Base-by-base conservation (phyloP, 2,113 vertebrate species). In the Propithecus coquereli region DNA sequence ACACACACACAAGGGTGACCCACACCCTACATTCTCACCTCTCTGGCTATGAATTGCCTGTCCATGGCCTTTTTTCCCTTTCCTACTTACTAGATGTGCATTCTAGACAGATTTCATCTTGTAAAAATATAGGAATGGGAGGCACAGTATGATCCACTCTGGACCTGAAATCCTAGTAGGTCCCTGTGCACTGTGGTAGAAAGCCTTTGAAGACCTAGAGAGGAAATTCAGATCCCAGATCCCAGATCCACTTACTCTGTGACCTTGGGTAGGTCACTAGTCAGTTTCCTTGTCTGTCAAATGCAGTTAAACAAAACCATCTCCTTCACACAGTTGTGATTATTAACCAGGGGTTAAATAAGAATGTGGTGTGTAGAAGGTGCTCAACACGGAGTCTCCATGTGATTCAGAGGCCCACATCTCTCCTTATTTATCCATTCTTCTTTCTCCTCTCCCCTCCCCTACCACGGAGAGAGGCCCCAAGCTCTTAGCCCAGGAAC, bases 271-370 rank as follows among this genome's bases (percentile, higher is more conserved):
- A 77, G 32, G 43, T 94, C 68, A 81, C 79, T 32, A 91, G 13
- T 32, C 61, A 73, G 17, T 90, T 82, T 93, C 20, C 81, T 94
- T 90, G 89, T 82, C 90, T 96, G 68, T 83, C 68, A 94, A 93
- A 89, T 68, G n/a, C 73, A 83, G 47, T 54, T 96, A 76, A 88
- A 59, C 63, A 88, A 71, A 57, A 52, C 37, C 37, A 59, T 83
- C 40, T 84, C 37, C 65, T 91, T 80, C 76, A 85, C 52, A 83
- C 50, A 59, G 65, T 50, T 89, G 52, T 91, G 77, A 65, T 80
- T 57, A 91, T 68, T 76, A 93, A 59, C 61, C 66, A 71, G 43
- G 3, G 9, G 27, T 79, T 82, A 87, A 79, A 32, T 54, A 61
- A 90, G 27, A 90, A 89, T 20, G 22, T 61, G 52, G 27, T 88